phyloP scores from a whole-genome alignment of 2,113 vertebrate species.

The Lagopus leucura region DNA sequence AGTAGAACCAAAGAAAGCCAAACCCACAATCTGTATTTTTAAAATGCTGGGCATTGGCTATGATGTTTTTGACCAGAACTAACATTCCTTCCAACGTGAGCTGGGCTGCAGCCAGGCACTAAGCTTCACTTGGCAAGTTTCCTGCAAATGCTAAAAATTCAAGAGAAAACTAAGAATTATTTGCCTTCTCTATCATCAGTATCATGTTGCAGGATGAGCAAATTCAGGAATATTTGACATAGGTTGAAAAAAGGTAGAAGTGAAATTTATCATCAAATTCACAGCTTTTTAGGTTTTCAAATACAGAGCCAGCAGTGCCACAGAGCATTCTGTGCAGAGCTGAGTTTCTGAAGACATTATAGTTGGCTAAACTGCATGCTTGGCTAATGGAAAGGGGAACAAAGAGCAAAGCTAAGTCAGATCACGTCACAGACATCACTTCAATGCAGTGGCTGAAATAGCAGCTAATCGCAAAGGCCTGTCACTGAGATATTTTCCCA shows the following conservation, averaged over 20 bases:
- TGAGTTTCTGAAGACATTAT: conserved; percentile 10
- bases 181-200: neutral
- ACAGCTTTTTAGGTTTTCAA: neutral
- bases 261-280: neutral
- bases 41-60: neutral
- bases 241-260: neutral
- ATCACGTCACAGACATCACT: neutral
- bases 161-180: neutral
- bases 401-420: neutral
- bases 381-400: neutral
- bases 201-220: neutral
- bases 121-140: neutral
- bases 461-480: neutral
- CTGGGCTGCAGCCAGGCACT: neutral
- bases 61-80: neutral
- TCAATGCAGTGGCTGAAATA: neutral
- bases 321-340: neutral
- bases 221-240: neutral
- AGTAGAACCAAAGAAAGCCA: neutral
- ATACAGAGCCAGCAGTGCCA: neutral
- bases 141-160: neutral
- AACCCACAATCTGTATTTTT: neutral
- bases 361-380: neutral
- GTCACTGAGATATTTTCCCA: neutral
- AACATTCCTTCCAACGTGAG: neutral